Percentiles rank a stretch among this genome's conserved stretches.
Evolutionary conservation across 2,888 invertebrate genomes (phyloP).

Genomic region (Hirtodrosophila histrioides): DNA sequence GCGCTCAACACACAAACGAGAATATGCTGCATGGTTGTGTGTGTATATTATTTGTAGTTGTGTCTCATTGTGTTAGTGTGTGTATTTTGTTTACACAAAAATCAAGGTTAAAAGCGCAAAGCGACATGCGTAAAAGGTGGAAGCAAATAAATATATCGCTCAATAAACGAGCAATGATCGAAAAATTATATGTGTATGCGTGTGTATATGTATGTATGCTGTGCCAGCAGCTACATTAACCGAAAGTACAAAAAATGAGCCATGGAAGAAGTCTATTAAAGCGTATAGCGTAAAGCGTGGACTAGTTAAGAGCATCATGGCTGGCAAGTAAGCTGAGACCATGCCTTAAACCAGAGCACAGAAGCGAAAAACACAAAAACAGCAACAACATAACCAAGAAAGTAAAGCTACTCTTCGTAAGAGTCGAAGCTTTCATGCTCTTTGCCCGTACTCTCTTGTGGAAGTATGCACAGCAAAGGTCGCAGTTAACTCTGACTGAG

Average conservation of each 20-base stretch:
- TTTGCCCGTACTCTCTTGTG: slow-evolving; percentile 4
- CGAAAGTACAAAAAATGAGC: slow-evolving; percentile 50
- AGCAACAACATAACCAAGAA: slow-evolving; percentile 31
- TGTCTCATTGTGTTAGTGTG: slow-evolving; percentile 34
- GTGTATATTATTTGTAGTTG: slow-evolving; percentile 28
- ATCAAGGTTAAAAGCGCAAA: slow-evolving; percentile 79
- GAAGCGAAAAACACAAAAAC: slow-evolving; percentile 4
- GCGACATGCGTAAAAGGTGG: slow-evolving; percentile 75
- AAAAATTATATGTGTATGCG: slow-evolving; percentile 40
- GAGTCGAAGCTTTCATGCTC: slow-evolving; percentile 52
- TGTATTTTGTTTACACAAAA: slow-evolving; percentile 74
- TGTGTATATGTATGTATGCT: not conserved
- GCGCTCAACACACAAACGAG: slow-evolving; percentile 39
- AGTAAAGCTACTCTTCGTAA: slow-evolving; percentile 34
- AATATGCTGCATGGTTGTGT: slow-evolving; percentile 59
- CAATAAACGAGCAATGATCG: slow-evolving; percentile 62
- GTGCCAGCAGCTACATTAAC: slow-evolving; percentile 36
- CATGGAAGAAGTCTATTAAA: slow-evolving; percentile 50
- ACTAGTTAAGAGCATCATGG: slow-evolving; percentile 42
- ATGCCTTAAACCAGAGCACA: slow-evolving; percentile 53
- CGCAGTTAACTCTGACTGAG: slow-evolving; percentile 27
- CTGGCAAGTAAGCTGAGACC: slow-evolving; percentile 39
- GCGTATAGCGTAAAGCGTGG: slow-evolving; percentile 41
- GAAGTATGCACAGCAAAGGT: slow-evolving; percentile 23
- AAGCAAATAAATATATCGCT: slow-evolving; percentile 72